Conservation (phyloP, 2,797 vertebrate genomes). For the Phaenicophaeus curvirostris region DNA sequence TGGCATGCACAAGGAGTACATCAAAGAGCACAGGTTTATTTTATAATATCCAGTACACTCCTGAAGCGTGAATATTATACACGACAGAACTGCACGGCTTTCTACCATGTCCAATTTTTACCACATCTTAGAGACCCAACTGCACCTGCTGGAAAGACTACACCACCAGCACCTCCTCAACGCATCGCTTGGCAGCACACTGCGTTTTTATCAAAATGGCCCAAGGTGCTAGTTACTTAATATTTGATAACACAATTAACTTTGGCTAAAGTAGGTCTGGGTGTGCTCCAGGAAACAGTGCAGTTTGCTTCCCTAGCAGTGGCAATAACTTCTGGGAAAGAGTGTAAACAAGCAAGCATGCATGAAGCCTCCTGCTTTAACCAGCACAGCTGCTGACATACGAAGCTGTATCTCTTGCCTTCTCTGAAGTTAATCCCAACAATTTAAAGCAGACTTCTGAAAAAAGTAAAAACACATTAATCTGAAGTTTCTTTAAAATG, state of each 20-base stretch:
- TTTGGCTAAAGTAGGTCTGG: background rate
- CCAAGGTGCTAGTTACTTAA: background rate
- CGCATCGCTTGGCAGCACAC: background rate
- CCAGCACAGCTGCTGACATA: conserved; percentile 49
- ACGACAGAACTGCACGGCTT: background rate
- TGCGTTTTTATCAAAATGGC: background rate
- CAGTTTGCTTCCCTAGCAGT: background rate
- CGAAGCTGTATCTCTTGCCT: conserved; percentile 7
- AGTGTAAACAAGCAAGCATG: background rate
- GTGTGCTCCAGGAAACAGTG: background rate
- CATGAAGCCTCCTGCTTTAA: background rate
- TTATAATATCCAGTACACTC: background rate
- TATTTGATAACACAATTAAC: background rate
- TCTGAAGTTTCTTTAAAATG: conserved; percentile 50
- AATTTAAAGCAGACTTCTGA: conserved; percentile 39
- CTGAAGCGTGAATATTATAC: background rate
- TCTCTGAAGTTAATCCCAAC: conserved; percentile 53
- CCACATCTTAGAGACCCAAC: background rate
- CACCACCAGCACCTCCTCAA: background rate
- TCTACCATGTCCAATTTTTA: background rate
- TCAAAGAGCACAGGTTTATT: background rate
- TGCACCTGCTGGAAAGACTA: background rate
- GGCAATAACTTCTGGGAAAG: background rate
- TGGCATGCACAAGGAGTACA: background rate
- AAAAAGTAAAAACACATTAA: conserved; percentile 23